Conservation (phyloP, 2,888 invertebrate species). For the Drosophila pullipes region DNA sequence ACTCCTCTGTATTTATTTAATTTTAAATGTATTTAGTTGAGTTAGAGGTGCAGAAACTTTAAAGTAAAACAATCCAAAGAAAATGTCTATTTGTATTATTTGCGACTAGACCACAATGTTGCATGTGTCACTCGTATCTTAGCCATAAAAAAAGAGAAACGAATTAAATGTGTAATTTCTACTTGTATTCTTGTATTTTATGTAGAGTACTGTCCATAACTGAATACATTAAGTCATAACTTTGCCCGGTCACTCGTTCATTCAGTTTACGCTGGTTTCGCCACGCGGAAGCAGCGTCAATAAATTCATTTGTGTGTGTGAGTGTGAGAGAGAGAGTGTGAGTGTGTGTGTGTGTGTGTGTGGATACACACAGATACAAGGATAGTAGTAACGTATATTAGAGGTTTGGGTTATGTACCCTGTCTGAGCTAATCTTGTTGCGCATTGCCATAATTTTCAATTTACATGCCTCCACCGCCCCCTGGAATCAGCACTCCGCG, state of each 20-base stretch:
- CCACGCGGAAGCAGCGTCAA: constrained; percentile 49
- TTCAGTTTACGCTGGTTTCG: constrained; percentile 61
- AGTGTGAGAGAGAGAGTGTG: no score
- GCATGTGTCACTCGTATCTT: neutral
- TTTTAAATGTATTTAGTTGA: neutral
- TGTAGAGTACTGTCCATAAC: constrained; percentile 21
- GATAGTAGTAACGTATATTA: constrained; percentile 3
- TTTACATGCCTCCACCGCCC: constrained; percentile 70
- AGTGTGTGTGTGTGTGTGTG: neutral
- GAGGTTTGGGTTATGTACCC: constrained; percentile 30
- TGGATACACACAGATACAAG: neutral
- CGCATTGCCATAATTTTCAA: constrained; percentile 81
- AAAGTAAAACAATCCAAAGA: neutral
- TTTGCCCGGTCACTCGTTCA: constrained; percentile 61
- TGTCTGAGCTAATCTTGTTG: constrained; percentile 76
- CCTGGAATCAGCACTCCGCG: neutral
- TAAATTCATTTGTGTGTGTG: constrained; percentile 68
- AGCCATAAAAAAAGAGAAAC: neutral
- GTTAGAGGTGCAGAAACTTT: neutral
- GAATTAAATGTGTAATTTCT: neutral
- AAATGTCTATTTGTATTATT: neutral
- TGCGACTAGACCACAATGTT: neutral
- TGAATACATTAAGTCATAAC: constrained; percentile 74
- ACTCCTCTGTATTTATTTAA: neutral
- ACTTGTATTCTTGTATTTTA: neutral